phyloP scores from a whole-genome alignment of 2,888 invertebrate species.

The Luperina nickerlii region DNA sequence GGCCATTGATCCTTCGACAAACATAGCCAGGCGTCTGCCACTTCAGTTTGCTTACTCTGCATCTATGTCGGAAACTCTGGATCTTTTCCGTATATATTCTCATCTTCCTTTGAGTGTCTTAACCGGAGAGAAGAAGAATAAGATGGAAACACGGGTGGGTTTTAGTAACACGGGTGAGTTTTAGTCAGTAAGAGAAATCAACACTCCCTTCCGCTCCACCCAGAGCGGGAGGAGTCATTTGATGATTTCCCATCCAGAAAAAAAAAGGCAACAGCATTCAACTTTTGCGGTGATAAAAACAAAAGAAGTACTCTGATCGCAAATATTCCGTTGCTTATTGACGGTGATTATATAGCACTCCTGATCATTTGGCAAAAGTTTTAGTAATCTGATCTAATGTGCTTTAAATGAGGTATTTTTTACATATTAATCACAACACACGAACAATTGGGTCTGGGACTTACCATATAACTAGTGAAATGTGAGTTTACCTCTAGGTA shows the following conservation, averaged over 20 bases:
- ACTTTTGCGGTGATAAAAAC: too few relatives aligned
- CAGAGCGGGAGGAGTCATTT: too few relatives aligned
- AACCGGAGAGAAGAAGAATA: background rate
- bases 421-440: background rate
- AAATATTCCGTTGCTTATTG: background rate
- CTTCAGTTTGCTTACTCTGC: background rate
- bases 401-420: background rate
- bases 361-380: background rate
- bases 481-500: too few relatives aligned
- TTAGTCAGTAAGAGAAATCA: too few relatives aligned
- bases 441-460: too few relatives aligned
- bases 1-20: background rate
- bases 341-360: background rate
- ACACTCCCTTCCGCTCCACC: too few relatives aligned
- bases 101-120: background rate
- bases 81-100: background rate
- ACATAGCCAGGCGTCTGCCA: background rate
- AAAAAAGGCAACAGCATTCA: background rate
- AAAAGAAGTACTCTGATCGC: too few relatives aligned
- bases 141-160: too few relatives aligned
- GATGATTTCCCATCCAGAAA: too few relatives aligned
- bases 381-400: background rate
- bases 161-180: too few relatives aligned
- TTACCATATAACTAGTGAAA: too few relatives aligned
- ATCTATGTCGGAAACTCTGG: background rate